Conservation (phyloP, 2,888 invertebrate species). For the Drosophila bunnanda region DNA sequence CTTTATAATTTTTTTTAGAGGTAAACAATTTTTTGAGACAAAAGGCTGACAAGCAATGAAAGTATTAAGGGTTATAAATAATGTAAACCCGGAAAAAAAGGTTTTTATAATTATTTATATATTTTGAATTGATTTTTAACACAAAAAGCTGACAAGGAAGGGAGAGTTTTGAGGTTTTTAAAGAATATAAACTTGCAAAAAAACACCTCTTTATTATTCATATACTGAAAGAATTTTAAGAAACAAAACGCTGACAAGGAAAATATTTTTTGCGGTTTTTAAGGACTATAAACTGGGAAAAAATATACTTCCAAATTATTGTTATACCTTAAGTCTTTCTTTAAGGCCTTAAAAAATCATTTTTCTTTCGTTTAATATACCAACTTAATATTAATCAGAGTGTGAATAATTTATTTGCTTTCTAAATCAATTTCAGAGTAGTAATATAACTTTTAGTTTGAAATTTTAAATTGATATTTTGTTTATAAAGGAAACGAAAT, state of each 20-base stretch:
- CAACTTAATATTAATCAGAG: not conserved
- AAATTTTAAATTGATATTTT: not conserved
- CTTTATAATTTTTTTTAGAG: no score
- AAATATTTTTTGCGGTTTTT: not conserved
- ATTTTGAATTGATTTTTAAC: no score
- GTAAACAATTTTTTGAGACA: no score
- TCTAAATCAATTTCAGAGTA: not conserved
- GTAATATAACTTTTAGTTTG: not conserved
- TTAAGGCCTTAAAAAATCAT: no score
- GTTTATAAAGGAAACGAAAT: not conserved
- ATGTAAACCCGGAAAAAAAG: no score
- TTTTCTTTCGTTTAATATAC: no score
- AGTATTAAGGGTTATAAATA: no score
- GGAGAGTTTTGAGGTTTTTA: not conserved
- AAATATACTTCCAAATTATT: no score
- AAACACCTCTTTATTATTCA: not conserved
- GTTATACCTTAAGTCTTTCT: no score
- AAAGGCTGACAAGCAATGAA: no score
- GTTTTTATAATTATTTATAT: no score
- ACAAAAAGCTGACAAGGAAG: not conserved
- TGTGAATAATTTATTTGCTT: not conserved
- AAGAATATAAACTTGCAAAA: not conserved
- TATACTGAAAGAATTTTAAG: not conserved
- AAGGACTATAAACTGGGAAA: not conserved
- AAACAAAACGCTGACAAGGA: not conserved